phyloP scores from a whole-genome alignment of 2,888 invertebrate species.

The Shargacucullia verbasci region DNA sequence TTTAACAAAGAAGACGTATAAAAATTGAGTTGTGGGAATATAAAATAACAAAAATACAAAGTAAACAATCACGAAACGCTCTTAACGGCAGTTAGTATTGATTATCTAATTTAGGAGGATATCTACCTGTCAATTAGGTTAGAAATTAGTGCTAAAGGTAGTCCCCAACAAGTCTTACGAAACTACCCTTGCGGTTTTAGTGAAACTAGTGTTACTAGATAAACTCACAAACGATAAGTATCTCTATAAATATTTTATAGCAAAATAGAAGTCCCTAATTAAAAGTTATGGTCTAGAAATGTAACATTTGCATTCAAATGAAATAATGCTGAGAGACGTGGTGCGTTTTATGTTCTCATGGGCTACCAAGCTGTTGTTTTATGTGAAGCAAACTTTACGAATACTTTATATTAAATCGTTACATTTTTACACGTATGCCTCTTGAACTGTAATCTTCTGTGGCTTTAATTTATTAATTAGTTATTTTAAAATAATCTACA shows the following conservation, averaged over 20 bases:
- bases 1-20: background rate
- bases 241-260: slow-evolving; percentile 22
- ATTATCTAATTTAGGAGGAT: slow-evolving; percentile 26
- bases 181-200: slow-evolving; percentile 1
- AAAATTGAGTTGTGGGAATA: background rate
- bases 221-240: slow-evolving; percentile 15
- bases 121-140: slow-evolving; percentile 27
- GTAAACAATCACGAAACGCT: slow-evolving; percentile 35
- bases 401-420: background rate
- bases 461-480: too few species aligned
- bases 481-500: background rate
- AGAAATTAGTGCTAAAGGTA: slow-evolving; percentile 8
- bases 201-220: slow-evolving; percentile 4
- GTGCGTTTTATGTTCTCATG: slow-evolving; percentile 11
- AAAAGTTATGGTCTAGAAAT: slow-evolving; percentile 33
- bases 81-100: slow-evolving; percentile 20
- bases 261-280: slow-evolving; percentile 38
- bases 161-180: background rate
- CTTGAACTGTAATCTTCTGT: too few species aligned
- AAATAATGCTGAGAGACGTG: slow-evolving; percentile 9
- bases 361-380: slow-evolving; percentile 1
- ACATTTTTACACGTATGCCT: background rate
- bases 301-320: slow-evolving; percentile 29
- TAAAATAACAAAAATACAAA: slow-evolving; percentile 11
- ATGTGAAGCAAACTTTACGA: background rate